Base-by-base conservation (phyloP, 2,797 vertebrate genomes). In the Sphenodon punctatus region DNA sequence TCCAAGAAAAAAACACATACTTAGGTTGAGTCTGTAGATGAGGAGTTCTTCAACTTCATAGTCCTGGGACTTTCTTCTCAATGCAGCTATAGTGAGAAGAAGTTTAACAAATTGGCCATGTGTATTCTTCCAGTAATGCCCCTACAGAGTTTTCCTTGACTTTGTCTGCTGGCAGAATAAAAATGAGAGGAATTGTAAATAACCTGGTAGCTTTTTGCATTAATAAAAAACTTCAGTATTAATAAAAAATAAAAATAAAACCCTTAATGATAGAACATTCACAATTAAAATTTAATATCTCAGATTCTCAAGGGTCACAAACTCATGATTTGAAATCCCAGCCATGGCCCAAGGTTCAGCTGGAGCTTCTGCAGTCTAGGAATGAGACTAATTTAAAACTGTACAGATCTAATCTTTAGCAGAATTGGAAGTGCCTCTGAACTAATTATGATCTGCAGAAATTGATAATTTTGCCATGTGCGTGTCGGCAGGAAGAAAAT, bases 401-500 rank as follows among this genome's bases (percentile, higher is more conserved):
- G 34, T 42, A n/a, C 42, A 34, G 77, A 78, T 70, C 88, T 81
- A 32, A 76, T 89, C 89, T 86, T 83, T 65, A 61, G 68, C 74
- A 42, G 91, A 82, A 59, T 36, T 86, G 90, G 90, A 87, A 88
- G 55, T 74, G 73, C 81, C 90, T 81, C 90, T 61, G 88, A 85
- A 55, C 92, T 87, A 78, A 72, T 72, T 77, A 48, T 23, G 86
- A 67, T 85, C 56, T 69, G 39, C 68, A 67, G 90, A 93, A 88
- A 91, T 87, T 92, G 94, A 91, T 93, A 85, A 92, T 89, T n/a
- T 93, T 90, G 69, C 88, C 93, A 88, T 78, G 71, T 88, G 78
- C 56, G 76, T 79, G 66, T 82, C 92, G 86, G 85, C 76, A 81
- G 94, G 88, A 94, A 89, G 92, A 88, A 80, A 92, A 89, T 43